Base-by-base conservation (phyloP, 2,888 invertebrate genomes). In the Sesia bembeciformis region DNA sequence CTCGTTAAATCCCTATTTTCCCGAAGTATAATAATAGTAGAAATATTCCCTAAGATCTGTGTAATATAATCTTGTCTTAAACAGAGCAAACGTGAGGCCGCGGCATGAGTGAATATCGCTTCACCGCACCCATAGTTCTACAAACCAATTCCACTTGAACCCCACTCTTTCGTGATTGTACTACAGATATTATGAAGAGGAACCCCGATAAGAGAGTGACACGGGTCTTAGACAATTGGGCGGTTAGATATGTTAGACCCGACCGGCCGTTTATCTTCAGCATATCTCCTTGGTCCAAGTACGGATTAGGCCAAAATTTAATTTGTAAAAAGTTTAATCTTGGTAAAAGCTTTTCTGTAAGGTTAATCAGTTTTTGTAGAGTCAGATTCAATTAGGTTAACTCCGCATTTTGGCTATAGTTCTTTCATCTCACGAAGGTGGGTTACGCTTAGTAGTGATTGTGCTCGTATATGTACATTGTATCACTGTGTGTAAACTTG, bases 1-100 rank as follows among this genome's bases (percentile, higher is more conserved):
- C 23, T 2, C 2, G 23, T 23, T 23, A 23, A 1, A 23, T 23
- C 23, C 23, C 23, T 23, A 23, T 23, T 23, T 23, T 23, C 2
- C 23, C 23, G 23, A 23, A 23, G 23, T 23, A 23, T 23, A 23
- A 23, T 23, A 23, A 23, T 23, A 23, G 23, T 23, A 23, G 23
- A 23, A 23, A 23, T 23, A 23, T 23, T 23, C 23, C 23, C 23
- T 23, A 23, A 5, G 1, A 42, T 42, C 5, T 42, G 42, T 23
- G 61, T 62, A 61, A 62, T 60, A 61, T 59, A 60, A 63, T 64
- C 59, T 61, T 57, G 49, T 53, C 53, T 57, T 58, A 62, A 62
- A 61, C 59, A 61, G 57, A 60, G 59, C 60, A 59, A 60, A 62
- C 63, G 3, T 42, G 42, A 42, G 42, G 7, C 5, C 7, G 7